phyloP scores from a whole-genome alignment of 2,797 vertebrate species.

The Calcarius lapponicus region DNA sequence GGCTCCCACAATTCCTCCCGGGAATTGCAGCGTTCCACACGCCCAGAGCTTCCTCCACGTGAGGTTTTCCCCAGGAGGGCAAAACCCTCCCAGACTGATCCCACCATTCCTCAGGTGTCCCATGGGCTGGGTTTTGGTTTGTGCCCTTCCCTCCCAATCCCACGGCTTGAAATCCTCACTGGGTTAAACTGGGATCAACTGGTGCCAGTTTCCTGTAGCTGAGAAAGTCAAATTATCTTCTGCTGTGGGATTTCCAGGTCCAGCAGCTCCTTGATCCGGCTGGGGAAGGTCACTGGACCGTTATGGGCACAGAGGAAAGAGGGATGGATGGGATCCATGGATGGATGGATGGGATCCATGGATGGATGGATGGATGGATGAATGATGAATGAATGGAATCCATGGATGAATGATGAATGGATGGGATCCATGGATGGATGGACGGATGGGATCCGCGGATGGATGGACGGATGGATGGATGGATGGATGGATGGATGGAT shows the following conservation, averaged over 20 bases:
- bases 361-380: too few species aligned
- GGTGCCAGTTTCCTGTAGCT: accelerated
- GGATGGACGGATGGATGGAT: background rate
- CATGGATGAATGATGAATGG: background rate
- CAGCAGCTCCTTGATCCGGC: accelerated
- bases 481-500: background rate
- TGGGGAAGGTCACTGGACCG: accelerated
- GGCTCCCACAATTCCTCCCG: background rate
- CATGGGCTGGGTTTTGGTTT: background rate
- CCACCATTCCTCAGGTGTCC: background rate
- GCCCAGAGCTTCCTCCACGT: background rate
- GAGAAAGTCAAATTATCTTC: background rate
- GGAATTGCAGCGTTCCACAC: accelerated
- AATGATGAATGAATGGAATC: background rate
- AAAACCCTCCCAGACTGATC: background rate
- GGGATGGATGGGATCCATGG: background rate
- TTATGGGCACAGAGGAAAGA: background rate
- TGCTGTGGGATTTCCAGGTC: background rate
- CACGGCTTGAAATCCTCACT: background rate
- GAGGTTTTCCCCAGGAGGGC: accelerated
- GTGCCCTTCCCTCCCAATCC: background rate
- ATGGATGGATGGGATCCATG: background rate
- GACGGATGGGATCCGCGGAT: too few species aligned
- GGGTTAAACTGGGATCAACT: background rate
- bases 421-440: too few species aligned